Percentiles rank a stretch among this genome's conserved stretches.
Evolutionary conservation across 2,113 vertebrate species (phyloP).

Genomic region (Megatriorchis doriae): DNA sequence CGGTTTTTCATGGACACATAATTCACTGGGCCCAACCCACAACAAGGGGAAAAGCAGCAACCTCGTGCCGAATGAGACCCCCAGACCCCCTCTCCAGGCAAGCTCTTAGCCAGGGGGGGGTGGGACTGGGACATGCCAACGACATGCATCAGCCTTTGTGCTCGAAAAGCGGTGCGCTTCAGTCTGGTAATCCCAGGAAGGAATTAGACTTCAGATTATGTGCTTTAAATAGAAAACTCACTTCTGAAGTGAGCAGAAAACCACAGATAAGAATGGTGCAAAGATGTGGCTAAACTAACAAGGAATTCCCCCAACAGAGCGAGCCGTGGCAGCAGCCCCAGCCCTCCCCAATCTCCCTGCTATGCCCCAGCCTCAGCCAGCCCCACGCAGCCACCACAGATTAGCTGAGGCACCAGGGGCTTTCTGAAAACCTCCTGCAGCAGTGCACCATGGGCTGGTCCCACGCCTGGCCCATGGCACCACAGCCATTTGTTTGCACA

Average conservation of each 20-base stretch:
- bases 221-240: neutral
- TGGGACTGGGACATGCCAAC: neutral
- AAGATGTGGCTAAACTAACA: neutral
- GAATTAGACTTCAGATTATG: neutral
- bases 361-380: neutral
- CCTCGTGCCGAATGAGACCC: rapidly evolving
- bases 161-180: neutral
- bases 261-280: neutral
- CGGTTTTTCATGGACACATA: rapidly evolving
- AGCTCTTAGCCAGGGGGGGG: neutral
- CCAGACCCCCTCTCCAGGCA: neutral
- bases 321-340: neutral
- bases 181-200: neutral
- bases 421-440: neutral
- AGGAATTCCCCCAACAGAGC: slow-evolving; percentile 11
- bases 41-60: neutral
- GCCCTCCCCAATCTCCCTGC: neutral
- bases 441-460: neutral
- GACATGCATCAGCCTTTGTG: neutral
- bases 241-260: slow-evolving; percentile 15
- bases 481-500: neutral
- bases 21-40: neutral
- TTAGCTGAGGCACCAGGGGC: neutral
- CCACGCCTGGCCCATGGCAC: rapidly evolving
- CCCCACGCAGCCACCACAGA: neutral